phyloP scores from a whole-genome alignment of 2,797 vertebrate genomes.

The Champsocephalus esox region DNA sequence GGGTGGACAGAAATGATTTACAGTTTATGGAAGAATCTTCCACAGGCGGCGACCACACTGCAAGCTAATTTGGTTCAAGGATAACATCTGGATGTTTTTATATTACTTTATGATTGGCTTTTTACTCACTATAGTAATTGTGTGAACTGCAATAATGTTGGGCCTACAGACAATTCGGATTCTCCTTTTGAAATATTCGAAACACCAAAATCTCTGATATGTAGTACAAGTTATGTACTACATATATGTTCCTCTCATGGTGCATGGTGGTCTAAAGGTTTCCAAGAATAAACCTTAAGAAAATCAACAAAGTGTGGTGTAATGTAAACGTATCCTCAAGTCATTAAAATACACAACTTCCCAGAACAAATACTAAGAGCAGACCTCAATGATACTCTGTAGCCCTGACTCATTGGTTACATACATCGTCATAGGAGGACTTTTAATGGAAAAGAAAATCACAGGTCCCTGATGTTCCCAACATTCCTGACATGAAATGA shows the following conservation, averaged over 20 bases:
- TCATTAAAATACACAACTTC: constrained; percentile 10
- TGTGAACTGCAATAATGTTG: neutral
- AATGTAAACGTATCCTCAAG: constrained; percentile 12
- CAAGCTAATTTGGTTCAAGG: constrained; percentile 19
- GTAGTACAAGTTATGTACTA: neutral
- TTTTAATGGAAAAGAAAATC: neutral
- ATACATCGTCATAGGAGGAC: neutral
- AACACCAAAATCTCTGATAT: neutral
- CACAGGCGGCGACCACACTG: constrained; percentile 49
- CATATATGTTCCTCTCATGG: neutral
- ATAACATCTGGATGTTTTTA: constrained; percentile 43
- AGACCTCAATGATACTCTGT: neutral
- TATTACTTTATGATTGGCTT: constrained; percentile 4
- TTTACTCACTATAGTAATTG: neutral
- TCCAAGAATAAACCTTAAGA: neutral
- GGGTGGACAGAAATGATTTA: constrained; percentile 47
- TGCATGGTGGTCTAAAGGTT: too few relatives aligned
- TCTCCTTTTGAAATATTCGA: neutral
- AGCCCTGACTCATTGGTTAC: neutral
- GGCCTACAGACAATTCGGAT: neutral
- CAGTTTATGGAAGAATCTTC: constrained; percentile 43
- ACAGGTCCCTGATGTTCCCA: neutral
- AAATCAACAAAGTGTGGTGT: neutral
- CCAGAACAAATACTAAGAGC: constrained; percentile 6
- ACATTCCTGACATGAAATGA: neutral